A percentile compares a stretch with the other conserved stretches of the same genome.
Conservation (phyloP, 2,113 vertebrate species). For the Oncorhynchus gorbuscha region DNA sequence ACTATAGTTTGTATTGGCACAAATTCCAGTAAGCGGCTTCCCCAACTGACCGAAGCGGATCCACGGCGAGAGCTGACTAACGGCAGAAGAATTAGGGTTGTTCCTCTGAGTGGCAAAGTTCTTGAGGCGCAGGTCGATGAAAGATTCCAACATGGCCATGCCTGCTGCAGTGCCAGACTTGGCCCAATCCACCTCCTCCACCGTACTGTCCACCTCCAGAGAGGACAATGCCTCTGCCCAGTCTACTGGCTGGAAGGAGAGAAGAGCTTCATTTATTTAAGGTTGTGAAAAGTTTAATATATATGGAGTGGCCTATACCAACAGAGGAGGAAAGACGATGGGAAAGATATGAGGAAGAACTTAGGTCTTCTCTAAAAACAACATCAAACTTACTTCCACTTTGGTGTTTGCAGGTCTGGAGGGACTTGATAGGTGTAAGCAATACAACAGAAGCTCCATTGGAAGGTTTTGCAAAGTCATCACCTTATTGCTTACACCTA, state of each 20-base stretch:
- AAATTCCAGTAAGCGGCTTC: not conserved
- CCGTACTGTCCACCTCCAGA: conserved; percentile 75
- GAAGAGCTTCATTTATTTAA: not conserved
- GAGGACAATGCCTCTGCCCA: conserved; percentile 78
- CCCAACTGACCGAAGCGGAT: conserved; percentile 81
- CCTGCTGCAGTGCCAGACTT: conserved; percentile 74
- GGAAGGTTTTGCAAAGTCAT: no score
- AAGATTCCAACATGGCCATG: conserved; percentile 79
- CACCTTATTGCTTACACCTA: not conserved
- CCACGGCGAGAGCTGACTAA: conserved; percentile 89
- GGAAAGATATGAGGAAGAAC: not conserved
- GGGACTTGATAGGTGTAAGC: not conserved
- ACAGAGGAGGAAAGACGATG: not conserved
- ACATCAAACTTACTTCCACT: not conserved
- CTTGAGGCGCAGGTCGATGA: conserved; percentile 75
- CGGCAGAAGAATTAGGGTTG: conserved; percentile 77
- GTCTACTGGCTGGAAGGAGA: conserved; percentile 70
- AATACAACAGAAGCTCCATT: no score
- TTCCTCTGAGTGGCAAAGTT: conserved; percentile 76
- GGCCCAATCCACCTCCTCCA: conserved; percentile 82
- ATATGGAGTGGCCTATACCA: not conserved
- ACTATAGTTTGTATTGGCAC: not conserved
- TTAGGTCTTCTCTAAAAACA: not conserved
- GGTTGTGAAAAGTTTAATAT: not conserved
- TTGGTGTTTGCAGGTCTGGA: conserved; percentile 14